Evolutionary conservation across 1,140 invertebrate genomes (phyloP), one percentile per base, ranked within the genome.

Genomic region (Muscidifurax raptorellus): DNA sequence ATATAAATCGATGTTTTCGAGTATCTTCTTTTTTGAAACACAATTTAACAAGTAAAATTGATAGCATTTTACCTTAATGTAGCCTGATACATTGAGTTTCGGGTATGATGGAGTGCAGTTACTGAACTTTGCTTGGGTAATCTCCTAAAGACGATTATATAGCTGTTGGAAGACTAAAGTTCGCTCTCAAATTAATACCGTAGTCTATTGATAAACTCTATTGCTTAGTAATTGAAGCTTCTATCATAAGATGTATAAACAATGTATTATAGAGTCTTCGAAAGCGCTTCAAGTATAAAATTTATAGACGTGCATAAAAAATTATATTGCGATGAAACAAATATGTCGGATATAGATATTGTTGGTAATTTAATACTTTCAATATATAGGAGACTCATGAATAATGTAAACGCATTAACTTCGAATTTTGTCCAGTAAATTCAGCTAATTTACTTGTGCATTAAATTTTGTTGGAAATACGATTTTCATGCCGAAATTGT

Each of bases 101-200:
- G 0, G 7, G 25, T 69, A 69, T 69, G 30, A 30, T 40, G 27
- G 32, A 36, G 30, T 30, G 22, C 40, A 10, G 6, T 30, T 15
- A 59, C 9, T 22, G 40, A 74, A 74, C 30, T 74, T 74, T n/a
- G 30, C 13, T 10, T 32, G 28, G 71, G 40, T 40, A 40, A 74
- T 74, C 32, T 36, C 71, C 18, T 74, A 36, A 74, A 27, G 30
- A 74, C 71, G 71, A 7, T 74, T 40, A 74, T 40, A 74, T n/a
- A 36, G 15, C 71, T 40, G 10, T n/a, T 9, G 1, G 10, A 32
- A 74, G 32, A 74, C 15, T 74, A 74, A 10, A 10, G 2, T 30
- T n/a, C n/a, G n/a, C 28, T 74, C 71, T 15, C 7, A 22, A 27
- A 25, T 74, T 40, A 32, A 40, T 74, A 74, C 30, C n/a, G 28